These are phyloP conservation scores for Pinctada fucata DNA, from an alignment of 2,888 invertebrate species.

Conservation along the genomic window DNA sequence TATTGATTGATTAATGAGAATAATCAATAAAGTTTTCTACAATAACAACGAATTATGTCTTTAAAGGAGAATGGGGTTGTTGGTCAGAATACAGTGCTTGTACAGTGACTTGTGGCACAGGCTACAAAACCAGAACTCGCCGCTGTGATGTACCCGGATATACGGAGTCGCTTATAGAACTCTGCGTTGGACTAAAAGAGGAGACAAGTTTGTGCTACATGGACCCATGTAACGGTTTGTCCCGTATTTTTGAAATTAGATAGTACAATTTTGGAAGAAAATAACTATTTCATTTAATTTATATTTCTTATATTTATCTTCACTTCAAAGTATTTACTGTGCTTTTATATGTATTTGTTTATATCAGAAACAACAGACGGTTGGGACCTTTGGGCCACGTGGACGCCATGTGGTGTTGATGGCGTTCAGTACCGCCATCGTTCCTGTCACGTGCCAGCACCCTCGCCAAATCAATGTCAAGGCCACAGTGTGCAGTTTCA, in stretches of 20 bases:
- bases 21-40: too few relatives aligned
- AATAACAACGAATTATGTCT: background rate
- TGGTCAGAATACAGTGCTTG: slow-evolving; percentile 92
- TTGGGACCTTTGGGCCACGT: slow-evolving; percentile 36
- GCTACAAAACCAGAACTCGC: slow-evolving; percentile 84
- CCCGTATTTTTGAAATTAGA: background rate
- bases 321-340: too few relatives aligned
- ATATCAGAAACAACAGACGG: slow-evolving; percentile 8
- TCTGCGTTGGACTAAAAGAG: slow-evolving; percentile 57
- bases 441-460: slow-evolving; percentile 19
- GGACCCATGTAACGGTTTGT: slow-evolving; percentile 58
- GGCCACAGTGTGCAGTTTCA: slow-evolving; percentile 29
- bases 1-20: too few relatives aligned
- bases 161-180: slow-evolving; percentile 28
- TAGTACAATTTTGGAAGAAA: background rate
- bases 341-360: too few relatives aligned
- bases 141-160: slow-evolving; percentile 79
- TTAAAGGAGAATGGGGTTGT: slow-evolving; percentile 81
- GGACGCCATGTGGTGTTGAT: slow-evolving; percentile 33
- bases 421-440: slow-evolving; percentile 34
- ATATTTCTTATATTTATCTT: too few relatives aligned
- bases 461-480: slow-evolving; percentile 26
- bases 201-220: slow-evolving; percentile 51
- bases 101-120: slow-evolving; percentile 85
- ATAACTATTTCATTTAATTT: too few relatives aligned